Evolutionary conservation across 64 coral and sea anemone genomes (phyloP), one percentile per base, ranked within the genome.

Genomic region (Catalaphyllia jardinei): DNA sequence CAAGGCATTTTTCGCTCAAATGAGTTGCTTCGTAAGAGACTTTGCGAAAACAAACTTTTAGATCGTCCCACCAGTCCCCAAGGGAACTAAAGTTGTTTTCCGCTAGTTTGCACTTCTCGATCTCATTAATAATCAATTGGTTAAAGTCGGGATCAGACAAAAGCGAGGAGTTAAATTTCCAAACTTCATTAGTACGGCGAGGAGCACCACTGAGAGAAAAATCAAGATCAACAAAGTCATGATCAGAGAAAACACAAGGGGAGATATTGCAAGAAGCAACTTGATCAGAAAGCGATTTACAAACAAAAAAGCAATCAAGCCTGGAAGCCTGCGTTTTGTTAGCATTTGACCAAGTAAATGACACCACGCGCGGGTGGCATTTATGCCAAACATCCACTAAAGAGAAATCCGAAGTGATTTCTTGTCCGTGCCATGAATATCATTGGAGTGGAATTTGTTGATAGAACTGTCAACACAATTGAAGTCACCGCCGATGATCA

Each of bases 31-130:
- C 20, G 28, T 19, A 50, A n/a, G 28, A 19, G 8, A 19, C 4
- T 4, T 61, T 35, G n/a, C 86, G 74, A 0, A 92, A 20, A 31
- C 42, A 25, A 2, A 49, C 3, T 17, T 92, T 92, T 10, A 80
- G 67, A 46, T 52, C 29, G 1, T 92, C 90, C 90, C 90, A 92
- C 82, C 90, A 92, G 12, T 86, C 75, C 10, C 71, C 52, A 22
- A 78, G 51, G 30, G 82, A 86, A 31, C 16, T 12, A 64, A 87
- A 92, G 18, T 72, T n/a, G 10, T 11, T 11, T 11, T 1, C 4
- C 4, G 1, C 18, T 1, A 61, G 75, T n/a, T 25, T 57, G 49
- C 24, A 74, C 29, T 14, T 50, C 42, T 2, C 42, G 24, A 81
- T 82, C 74, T 19, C 46, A 75, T 22, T 52, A 28, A 46, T 59